Base-by-base conservation (phyloP, 2,797 vertebrate species). In the Odontamblyopus lacepedii region DNA sequence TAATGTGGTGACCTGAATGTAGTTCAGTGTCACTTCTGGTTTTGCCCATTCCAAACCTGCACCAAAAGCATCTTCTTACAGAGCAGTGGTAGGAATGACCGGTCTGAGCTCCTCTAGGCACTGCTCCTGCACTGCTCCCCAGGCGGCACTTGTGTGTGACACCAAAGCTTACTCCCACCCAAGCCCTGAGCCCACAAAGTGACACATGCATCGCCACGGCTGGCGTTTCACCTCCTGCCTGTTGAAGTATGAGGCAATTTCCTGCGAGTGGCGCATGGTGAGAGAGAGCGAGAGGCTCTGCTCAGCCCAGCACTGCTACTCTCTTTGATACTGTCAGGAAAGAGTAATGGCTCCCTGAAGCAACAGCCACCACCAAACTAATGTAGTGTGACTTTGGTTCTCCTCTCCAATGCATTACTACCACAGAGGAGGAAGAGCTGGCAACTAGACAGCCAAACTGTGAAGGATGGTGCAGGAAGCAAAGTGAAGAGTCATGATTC, bases 171-270 rank as follows among this genome's bases (percentile, higher is more conserved):
- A 83, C 83, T 94, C 92, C 93, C 92, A 93, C 91, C 93, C 89
- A 91, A 84, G 86, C 84, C 84, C 80, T 65, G 77, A 87, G 82
- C 81, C 83, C 82, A 88, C 87, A 94, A 94, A 91, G 92, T 92
- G 92, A 94, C 92, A 95, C 89, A 91, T 83, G 92, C 88, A 90
- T 89, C 89, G 85, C 90, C 91, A 92, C 94, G 84, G 76, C 88
- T 88, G 91, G 85, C 74, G 87, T 93, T 94, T 94, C 94, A 94
- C 92, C 93, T 92, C 92, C 89, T 92, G 89, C 74, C 87, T 85
- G 85, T 91, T 94, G 92, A 95, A 93, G 93, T 92, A 95, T 92
- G 93, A 95, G 92, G 89, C 93, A 94, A 90, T 95, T 95, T 95
- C 94, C 94, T 93, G 92, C 83, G 84, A 93, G 90, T 87, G 89